A percentile compares a stretch with the other conserved stretches of the same genome.
Conservation (phyloP, 2,797 vertebrate species). For the Channallabes apus region DNA sequence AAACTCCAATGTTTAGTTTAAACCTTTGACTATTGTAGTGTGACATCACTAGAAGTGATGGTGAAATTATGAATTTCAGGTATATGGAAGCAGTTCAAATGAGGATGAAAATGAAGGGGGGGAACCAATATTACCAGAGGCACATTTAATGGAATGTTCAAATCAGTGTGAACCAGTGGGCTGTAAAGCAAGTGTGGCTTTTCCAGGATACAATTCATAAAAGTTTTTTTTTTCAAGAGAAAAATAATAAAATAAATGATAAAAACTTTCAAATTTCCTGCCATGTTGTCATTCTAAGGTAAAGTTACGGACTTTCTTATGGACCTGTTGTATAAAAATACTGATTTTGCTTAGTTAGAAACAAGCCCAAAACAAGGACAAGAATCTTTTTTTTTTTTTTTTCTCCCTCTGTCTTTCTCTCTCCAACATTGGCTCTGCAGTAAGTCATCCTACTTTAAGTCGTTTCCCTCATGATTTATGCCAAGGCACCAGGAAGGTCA, state of each 20-base stretch:
- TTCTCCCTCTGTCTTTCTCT: background rate
- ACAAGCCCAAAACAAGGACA: background rate
- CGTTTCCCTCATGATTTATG: conserved; percentile 37
- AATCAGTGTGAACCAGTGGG: background rate
- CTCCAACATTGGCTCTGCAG: background rate
- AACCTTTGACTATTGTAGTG: background rate
- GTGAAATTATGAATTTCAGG: background rate
- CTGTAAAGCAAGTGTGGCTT: background rate
- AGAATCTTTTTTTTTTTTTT: conserved; percentile 8
- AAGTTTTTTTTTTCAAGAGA: too few relatives aligned
- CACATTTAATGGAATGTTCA: background rate
- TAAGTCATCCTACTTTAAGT: conserved; percentile 1
- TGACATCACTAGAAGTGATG: background rate
- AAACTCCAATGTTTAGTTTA: background rate
- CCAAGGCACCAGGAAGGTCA: conserved; percentile 11
- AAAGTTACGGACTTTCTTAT: background rate
- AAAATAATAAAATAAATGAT: too few relatives aligned
- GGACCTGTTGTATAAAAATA: background rate
- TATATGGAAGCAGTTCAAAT: background rate
- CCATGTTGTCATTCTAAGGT: background rate
- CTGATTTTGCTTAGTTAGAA: background rate
- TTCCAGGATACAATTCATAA: background rate
- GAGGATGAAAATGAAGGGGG: background rate
- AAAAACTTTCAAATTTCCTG: background rate
- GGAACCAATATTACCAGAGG: too few relatives aligned